Evolutionary conservation across 2,113 vertebrate species (phyloP).

Genomic region (Pedionomus torquatus): DNA sequence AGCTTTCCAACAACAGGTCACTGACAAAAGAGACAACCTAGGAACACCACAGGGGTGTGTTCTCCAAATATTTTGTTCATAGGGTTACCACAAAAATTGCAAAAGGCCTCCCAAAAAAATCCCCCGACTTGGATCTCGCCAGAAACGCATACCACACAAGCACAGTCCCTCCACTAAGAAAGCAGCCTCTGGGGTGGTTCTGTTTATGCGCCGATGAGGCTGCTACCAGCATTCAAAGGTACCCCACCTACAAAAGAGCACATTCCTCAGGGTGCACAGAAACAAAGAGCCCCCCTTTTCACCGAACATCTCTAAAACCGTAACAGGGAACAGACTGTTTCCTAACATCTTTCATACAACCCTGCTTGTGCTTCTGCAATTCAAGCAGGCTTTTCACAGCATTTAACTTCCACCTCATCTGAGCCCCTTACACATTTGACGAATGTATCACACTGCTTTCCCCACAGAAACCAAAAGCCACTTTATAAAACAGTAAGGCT

Average conservation of each 20-base stretch:
- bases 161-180: background rate
- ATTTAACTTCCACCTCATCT: background rate
- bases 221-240: background rate
- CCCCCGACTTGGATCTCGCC: background rate
- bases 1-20: background rate
- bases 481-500: background rate
- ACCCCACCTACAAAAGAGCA: background rate
- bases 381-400: background rate
- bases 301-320: background rate
- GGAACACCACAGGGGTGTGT: background rate
- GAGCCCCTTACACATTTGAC: background rate
- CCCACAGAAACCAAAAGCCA: background rate
- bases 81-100: slow-evolving; percentile 13
- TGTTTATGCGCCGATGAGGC: background rate
- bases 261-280: slow-evolving; percentile 1
- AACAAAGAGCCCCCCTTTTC: background rate
- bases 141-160: slow-evolving; percentile 29
- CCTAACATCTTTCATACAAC: background rate
- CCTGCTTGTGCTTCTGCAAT: slow-evolving; percentile 11
- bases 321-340: slow-evolving; percentile 8
- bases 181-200: slow-evolving; percentile 23
- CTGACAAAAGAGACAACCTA: background rate
- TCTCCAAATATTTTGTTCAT: background rate
- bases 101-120: background rate
- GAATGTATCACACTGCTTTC: background rate